Evolutionary conservation across 2,888 invertebrate species (phyloP).

Genomic region (Coleophora flavipennella): DNA sequence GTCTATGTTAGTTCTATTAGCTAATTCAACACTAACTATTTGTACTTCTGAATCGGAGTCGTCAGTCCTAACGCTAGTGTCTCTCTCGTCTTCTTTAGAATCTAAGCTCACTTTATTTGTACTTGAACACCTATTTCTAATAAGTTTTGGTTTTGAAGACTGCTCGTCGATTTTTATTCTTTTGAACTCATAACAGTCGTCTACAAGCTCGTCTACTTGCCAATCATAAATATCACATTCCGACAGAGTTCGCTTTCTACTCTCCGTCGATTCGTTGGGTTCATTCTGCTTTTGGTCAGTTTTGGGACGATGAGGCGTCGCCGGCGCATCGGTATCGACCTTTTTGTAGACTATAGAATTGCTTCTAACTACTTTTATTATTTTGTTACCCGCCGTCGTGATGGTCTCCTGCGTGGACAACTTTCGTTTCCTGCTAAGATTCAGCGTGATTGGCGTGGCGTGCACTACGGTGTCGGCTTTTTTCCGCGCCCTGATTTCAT

Average conservation of each 20-base stretch:
- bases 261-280: slow-evolving; percentile 16
- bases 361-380: slow-evolving; percentile 59
- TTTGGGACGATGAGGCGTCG: slow-evolving; percentile 26
- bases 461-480: slow-evolving; percentile 31
- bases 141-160: slow-evolving; percentile 46
- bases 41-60: slow-evolving; percentile 56
- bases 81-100: slow-evolving; percentile 25
- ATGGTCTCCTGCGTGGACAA: slow-evolving; percentile 55
- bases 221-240: slow-evolving; percentile 48
- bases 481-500: slow-evolving; percentile 64
- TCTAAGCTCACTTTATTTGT: slow-evolving; percentile 23
- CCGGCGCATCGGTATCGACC: slow-evolving; percentile 33
- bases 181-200: slow-evolving; percentile 57
- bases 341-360: slow-evolving; percentile 63
- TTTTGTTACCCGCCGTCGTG: slow-evolving; percentile 55
- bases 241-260: slow-evolving; percentile 52
- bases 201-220: slow-evolving; percentile 49
- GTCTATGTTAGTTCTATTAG: slow-evolving; percentile 29
- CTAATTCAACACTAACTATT: slow-evolving; percentile 44
- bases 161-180: slow-evolving; percentile 46
- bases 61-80: slow-evolving; percentile 25
- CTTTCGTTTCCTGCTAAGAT: slow-evolving; percentile 51
- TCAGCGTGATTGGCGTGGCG: slow-evolving; percentile 45
- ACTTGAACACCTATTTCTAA: slow-evolving; percentile 35
- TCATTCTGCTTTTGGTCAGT: slow-evolving; percentile 31